Conservation (phyloP, 2,797 vertebrate genomes). For the Falco rusticolus region DNA sequence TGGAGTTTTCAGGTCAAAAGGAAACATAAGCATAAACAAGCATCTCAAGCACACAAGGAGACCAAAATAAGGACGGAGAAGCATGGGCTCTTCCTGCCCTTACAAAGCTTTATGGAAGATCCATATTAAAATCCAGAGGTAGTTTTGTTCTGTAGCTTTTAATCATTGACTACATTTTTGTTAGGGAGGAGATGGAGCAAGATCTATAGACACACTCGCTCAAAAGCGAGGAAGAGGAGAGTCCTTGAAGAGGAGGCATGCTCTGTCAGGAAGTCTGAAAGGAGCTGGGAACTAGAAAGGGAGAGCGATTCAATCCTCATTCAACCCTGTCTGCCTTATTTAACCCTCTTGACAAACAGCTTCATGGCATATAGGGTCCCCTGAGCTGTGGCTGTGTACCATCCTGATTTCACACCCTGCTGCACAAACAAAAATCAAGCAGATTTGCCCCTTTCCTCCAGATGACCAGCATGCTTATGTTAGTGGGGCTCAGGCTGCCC, state of each 20-base stretch:
- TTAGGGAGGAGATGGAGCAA: background rate
- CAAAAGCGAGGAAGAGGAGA: background rate
- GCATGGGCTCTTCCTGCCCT: background rate
- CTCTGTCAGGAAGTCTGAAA: background rate
- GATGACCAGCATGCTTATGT: accelerated
- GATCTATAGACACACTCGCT: background rate
- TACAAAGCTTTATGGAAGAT: background rate
- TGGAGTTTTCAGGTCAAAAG: background rate
- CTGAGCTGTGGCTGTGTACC: accelerated
- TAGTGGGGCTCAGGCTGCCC: too few species aligned
- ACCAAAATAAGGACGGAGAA: background rate
- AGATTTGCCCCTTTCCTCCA: background rate
- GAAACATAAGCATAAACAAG: background rate
- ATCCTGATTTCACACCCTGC: background rate
- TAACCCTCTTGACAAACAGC: background rate
- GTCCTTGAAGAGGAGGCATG: background rate
- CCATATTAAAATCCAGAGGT: background rate
- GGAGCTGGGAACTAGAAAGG: background rate
- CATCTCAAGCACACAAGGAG: background rate
- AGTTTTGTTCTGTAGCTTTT: background rate
- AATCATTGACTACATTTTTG: background rate
- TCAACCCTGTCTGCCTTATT: background rate
- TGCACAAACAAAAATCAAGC: background rate
- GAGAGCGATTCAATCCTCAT: background rate
- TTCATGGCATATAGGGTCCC: background rate